These are phyloP conservation scores for Scylla paramamosain DNA, from an alignment of 1,140 invertebrate genomes.

Conservation along the genomic window DNA sequence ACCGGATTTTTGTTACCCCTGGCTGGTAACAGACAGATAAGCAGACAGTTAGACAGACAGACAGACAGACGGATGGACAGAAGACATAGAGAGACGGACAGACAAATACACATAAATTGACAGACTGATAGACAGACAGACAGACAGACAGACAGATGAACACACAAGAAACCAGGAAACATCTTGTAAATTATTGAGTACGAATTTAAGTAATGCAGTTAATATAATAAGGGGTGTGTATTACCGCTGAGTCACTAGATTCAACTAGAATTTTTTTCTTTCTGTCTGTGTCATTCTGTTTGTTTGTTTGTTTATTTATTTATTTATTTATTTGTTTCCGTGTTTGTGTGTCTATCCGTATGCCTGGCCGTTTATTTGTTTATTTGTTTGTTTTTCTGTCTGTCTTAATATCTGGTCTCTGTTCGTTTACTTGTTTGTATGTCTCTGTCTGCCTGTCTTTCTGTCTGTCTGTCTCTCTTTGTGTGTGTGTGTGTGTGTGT, in stretches of 20 bases:
- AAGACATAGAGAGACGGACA: not conserved
- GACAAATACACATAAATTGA: not conserved
- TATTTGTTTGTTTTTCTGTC: too few relatives aligned
- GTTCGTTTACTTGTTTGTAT: too few relatives aligned
- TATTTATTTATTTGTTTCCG: too few relatives aligned
- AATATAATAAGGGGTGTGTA: not conserved
- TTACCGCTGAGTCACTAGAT: not conserved
- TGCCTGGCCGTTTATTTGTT: too few relatives aligned
- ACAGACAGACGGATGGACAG: not conserved
- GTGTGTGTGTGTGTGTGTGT: too few relatives aligned
- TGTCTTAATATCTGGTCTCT: too few relatives aligned
- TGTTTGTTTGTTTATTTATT: too few relatives aligned
- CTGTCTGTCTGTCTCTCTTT: too few relatives aligned
- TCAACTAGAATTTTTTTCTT: not conserved
- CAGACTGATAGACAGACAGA: not conserved
- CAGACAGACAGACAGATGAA: not conserved
- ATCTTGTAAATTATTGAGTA: not conserved
- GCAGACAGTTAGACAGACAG: not conserved
- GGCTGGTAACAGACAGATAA: not conserved
- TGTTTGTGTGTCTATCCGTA: too few relatives aligned
- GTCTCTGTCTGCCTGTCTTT: too few relatives aligned
- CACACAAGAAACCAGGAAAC: not conserved
- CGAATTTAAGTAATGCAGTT: not conserved
- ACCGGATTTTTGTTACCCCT: too few relatives aligned
- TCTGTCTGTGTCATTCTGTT: too few relatives aligned